A percentile compares a stretch with the other conserved stretches of the same genome.
Conservation (phyloP, 2,888 invertebrate species). For the Bellardia bayeri region DNA sequence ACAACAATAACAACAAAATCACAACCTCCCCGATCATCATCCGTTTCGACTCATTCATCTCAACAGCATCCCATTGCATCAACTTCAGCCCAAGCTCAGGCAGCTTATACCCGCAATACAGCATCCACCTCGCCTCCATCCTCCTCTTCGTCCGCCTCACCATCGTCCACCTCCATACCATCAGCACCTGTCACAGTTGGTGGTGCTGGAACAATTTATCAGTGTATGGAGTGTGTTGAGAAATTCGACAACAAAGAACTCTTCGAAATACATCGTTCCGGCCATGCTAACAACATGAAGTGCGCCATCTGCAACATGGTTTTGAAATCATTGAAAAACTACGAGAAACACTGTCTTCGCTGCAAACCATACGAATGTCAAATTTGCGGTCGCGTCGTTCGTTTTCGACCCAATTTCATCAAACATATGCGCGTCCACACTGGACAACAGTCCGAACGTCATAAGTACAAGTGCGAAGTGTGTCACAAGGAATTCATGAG, state of each 20-base stretch:
- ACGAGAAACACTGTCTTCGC: constrained; percentile 84
- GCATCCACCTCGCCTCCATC: constrained; percentile 67
- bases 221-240: constrained; percentile 82
- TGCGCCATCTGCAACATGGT: constrained; percentile 84
- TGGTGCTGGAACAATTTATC: constrained; percentile 77
- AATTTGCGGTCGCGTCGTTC: constrained; percentile 83
- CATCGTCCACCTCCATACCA: constrained; percentile 69
- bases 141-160: constrained; percentile 68
- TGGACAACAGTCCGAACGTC: constrained; percentile 83
- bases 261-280: constrained; percentile 83
- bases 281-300: constrained; percentile 84
- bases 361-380: constrained; percentile 84
- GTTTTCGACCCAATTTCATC: constrained; percentile 84
- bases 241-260: constrained; percentile 83
- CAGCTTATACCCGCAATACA: constrained; percentile 65
- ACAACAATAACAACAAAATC: constrained; percentile 57
- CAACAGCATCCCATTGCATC: constrained; percentile 67
- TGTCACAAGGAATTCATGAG: constrained; percentile 86
- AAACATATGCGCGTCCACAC: constrained; percentile 84
- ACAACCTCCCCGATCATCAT: constrained; percentile 46
- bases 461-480: constrained; percentile 85
- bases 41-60: constrained; percentile 31
- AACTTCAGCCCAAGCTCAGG: constrained; percentile 70
- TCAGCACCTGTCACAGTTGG: constrained; percentile 36
- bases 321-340: constrained; percentile 83